Base-by-base conservation (phyloP, 2,797 vertebrate species). In the Pipistrellus pygmaeus region DNA sequence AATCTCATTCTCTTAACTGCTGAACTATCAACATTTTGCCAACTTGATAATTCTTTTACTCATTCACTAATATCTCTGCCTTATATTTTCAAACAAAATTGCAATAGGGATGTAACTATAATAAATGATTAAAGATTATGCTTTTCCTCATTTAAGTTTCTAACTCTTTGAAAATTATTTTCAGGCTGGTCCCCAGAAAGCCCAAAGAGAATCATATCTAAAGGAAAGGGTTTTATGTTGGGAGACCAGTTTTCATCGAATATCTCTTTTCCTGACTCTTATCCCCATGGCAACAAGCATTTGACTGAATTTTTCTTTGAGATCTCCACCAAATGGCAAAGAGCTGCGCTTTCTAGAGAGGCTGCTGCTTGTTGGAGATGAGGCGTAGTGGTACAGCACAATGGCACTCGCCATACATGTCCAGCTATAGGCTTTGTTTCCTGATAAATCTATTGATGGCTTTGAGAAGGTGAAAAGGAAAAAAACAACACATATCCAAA, bases 31-130 rank as follows among this genome's bases (percentile, higher is more conserved):
- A 66, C 91, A 85, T 13, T 77, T 0, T 62, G 76, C 85, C 35
- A 85, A 82, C 5, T 35, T 68, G 44, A n/a, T 62, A 32, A 82
- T 51, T 91, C 64, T 60, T 2, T 86, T 64, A 57, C 1, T 83
- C 87, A n/a, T 82, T 91, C 46, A 46, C 60, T 94, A 91, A 80
- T 82, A 80, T 14, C 51, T 41, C 51, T 41, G 18, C 53, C n/a
- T 95, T 90, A n/a, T 60, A 48, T 72, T 88, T 81, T 76, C 25
- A 80, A 85, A 93, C 23, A 94, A 91, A 94, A 78, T 66, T 57
- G 20, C n/a, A 82, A 6, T 5, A 69, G 27, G 15, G 48, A 32
- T 66, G 2, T 62, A 77, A 48, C 53, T 60, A 32, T 73, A 86
- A 81, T 44, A 85, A 57, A 13, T 53, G 6, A 77, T 68, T 51